phyloP scores from a whole-genome alignment of 2,113 vertebrate species.

The Vanacampus margaritifer region DNA sequence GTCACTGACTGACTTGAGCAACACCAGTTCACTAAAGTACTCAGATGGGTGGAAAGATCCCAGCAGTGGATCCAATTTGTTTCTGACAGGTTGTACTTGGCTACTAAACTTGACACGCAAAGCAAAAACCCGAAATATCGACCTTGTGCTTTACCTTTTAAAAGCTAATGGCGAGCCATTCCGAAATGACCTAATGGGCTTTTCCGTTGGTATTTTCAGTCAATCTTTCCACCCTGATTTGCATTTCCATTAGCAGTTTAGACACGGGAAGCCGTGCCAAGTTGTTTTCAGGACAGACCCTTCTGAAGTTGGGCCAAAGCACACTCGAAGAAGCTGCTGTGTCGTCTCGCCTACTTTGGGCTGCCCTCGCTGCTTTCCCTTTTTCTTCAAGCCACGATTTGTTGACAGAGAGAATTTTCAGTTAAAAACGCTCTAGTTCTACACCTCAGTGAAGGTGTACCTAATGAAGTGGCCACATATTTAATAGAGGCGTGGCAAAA shows the following conservation, averaged over 20 bases:
- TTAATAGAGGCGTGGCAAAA: too few relatives aligned
- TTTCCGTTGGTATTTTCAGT: slow-evolving; percentile 8
- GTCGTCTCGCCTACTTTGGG: not conserved
- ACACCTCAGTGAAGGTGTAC: too few relatives aligned
- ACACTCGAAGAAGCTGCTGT: not conserved
- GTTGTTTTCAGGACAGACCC: not conserved
- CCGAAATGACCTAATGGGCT: slow-evolving; percentile 7
- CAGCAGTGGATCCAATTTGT: not conserved
- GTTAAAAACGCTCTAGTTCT: not conserved
- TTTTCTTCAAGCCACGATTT: not conserved
- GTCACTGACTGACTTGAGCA: not conserved
- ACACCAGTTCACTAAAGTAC: not conserved
- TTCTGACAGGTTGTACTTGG: not conserved
- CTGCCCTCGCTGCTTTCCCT: too few relatives aligned
- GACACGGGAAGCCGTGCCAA: not conserved
- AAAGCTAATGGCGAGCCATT: not conserved
- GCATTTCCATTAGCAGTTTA: slow-evolving; percentile 10
- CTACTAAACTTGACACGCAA: not conserved
- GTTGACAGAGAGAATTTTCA: not conserved
- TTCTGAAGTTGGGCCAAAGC: not conserved
- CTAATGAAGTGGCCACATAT: too few relatives aligned
- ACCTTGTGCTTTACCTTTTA: slow-evolving; percentile 6
- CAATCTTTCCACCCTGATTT: not conserved
- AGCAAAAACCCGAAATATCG: slow-evolving; percentile 13
- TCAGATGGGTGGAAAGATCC: not conserved